phyloP scores from a whole-genome alignment of 2,888 invertebrate species.

The Epiblema foenella region DNA sequence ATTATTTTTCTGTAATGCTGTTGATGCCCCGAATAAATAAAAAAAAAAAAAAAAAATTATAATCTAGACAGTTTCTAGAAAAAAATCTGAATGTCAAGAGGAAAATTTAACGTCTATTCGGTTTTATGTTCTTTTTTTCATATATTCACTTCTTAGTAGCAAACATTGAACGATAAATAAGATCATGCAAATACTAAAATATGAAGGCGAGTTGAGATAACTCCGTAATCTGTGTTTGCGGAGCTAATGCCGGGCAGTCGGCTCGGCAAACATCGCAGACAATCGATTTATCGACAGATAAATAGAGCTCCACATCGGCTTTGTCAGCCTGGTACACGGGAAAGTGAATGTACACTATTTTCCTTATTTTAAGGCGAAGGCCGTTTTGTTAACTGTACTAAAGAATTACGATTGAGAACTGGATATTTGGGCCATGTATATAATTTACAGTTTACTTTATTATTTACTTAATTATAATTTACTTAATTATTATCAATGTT shows the following conservation, averaged over 20 bases:
- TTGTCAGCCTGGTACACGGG: constrained; percentile 7
- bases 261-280: constrained; percentile 36
- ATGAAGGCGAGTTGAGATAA: constrained; percentile 29
- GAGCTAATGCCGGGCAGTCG: constrained; percentile 33
- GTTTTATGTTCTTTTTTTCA: background rate
- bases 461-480: too few species aligned
- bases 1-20: too few species aligned
- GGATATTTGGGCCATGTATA: too few species aligned
- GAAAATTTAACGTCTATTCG: too few species aligned
- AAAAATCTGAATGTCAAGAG: too few species aligned
- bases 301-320: constrained; percentile 25
- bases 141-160: background rate
- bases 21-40: too few species aligned
- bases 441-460: too few species aligned
- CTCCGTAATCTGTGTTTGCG: constrained; percentile 37
- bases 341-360: background rate
- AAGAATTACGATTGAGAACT: too few species aligned
- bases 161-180: constrained; percentile 26
- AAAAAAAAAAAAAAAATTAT: too few species aligned
- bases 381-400: too few species aligned
- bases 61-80: too few species aligned
- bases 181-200: constrained; percentile 35
- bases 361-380: background rate
- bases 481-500: too few species aligned
- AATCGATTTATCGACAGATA: constrained; percentile 38